Base-by-base conservation (phyloP, 2,888 invertebrate genomes). In the Schrankia costaestrigalis region DNA sequence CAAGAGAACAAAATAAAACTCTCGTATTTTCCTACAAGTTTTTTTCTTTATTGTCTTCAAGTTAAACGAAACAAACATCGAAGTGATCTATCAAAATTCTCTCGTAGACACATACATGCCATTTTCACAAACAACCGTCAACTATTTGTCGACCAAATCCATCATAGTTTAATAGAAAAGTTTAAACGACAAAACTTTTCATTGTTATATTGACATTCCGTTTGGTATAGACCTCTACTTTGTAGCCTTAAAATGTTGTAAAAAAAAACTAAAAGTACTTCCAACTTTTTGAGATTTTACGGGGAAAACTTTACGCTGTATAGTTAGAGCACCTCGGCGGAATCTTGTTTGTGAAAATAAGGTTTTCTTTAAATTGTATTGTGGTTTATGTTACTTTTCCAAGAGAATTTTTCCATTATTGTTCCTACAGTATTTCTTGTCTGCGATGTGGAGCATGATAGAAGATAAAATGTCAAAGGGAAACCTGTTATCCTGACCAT, bases 201-300 rank as follows among this genome's bases (percentile, higher is more conserved):
- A 49, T 37, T 41, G 31, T 31, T 19, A n/a, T 28, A 33, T 37
- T 31, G 26, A 38, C 31, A 32, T 52, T 56, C 47, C 40, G 41
- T 46, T 43, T 51, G 29, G 25, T 47, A 54, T 42, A 54, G 41
- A 34, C 39, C 36, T 48, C 30, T 41, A 35, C 46, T 35, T 38
- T 29, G 25, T 25, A 31, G 33, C 36, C 52, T 62, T 56, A 60
- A 63, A 63, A 32, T 46, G 62, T 44, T 58, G 59, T 65, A 63
- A 63, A 67, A 56, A n/a, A 45, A 57, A 58, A 59, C 61, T 61
- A 57, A 55, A 68, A 68, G 62, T 68, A 53, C 65, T 66, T 48
- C 39, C 23, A 45, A 54, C 41, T 64, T 59, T 35, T 29, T 11
- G 39, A 51, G 52, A 54, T 59, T 67, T 68, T 60, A 65, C 47